Evolutionary conservation across 2,797 vertebrate species (phyloP), one percentile per base, ranked within the genome.

Genomic region (Valencia hispanica): DNA sequence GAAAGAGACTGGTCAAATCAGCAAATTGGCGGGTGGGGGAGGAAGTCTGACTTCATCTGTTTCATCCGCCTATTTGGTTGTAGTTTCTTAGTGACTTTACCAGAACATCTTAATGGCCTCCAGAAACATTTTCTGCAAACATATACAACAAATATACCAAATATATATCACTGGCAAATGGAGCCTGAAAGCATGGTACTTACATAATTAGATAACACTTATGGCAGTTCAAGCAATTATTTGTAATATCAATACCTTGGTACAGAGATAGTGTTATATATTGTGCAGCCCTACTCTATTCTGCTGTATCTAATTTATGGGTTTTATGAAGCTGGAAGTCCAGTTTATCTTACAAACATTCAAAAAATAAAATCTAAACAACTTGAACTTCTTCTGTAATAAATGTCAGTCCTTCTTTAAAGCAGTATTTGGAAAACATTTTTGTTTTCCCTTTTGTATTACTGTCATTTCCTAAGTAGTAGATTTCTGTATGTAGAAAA

Each of bases 381-480:
- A 17, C n/a, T n/a, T n/a, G 55, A 59, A 59, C 55, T n/a, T 63
- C 59, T 20, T 11, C 20, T 20, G 32, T n/a, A 65, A 65, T 36
- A 12, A 11, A 25, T 15, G 30, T 61, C 34, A 22, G 59, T 25
- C 17, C 11, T 65, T 25, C 61, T 65, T 25, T 5, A 65, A 7
- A 51, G 50, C 50, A 51, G 50, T 10, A 51, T 22, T 22, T 25
- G 17, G 47, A 25, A 22, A 8, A 51, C 4, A 2, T 25, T 25
- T 51, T 51, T 51, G 22, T 51, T 18, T 25, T 39, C 11, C 22
- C 20, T 65, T 85, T 75, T 85, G 59, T 5, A 1, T 59, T 30
- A 6, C 3, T 39, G 6, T 3, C 36, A 39, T 3, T 3, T 3
- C 36, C 36, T 3, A 39, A 39, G 36, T 3, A 39, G 36, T 39